A percentile compares a stretch with the other conserved stretches of the same genome.
These are phyloP conservation scores for Drosophila melanica DNA, from an alignment of 1,140 invertebrate genomes.

Conservation along the genomic window DNA sequence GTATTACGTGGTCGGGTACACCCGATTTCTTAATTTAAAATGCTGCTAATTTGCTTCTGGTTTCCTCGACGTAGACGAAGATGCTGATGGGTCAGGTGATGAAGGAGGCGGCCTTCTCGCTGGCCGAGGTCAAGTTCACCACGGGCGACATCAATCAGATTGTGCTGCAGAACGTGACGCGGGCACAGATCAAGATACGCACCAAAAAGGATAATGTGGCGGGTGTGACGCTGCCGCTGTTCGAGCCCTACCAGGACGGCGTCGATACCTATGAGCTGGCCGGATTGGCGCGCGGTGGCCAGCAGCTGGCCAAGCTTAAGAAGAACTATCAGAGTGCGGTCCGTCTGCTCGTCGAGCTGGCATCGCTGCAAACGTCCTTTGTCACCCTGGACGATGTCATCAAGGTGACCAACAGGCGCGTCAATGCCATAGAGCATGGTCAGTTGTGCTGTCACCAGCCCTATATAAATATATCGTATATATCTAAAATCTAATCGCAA, in stretches of 20 bases:
- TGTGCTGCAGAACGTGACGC: conserved; percentile 99
- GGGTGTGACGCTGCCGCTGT: conserved; percentile 97
- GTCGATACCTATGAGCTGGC: conserved; percentile 96
- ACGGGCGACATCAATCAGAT: conserved; percentile 99
- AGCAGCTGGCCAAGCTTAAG: conserved; percentile 97
- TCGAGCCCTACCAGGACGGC: conserved; percentile 98
- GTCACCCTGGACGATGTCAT: conserved; percentile 98
- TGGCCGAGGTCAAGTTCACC: conserved; percentile 99
- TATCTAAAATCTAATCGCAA: background rate
- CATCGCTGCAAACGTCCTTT: conserved; percentile 98
- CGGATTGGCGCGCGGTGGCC: conserved; percentile 96
- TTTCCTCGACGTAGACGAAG: conserved; percentile 87
- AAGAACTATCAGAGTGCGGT: conserved; percentile 97
- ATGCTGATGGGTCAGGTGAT: conserved; percentile 99
- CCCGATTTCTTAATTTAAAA: background rate
- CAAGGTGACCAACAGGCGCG: conserved; percentile 98
- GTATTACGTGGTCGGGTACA: too few species aligned
- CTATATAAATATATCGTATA: background rate
- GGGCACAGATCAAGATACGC: conserved; percentile 99
- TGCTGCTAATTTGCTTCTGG: too few species aligned
- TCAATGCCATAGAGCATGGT: conserved; percentile 99
- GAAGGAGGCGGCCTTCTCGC: conserved; percentile 99
- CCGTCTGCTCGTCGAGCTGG: conserved; percentile 95
- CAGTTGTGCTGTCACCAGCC: conserved; percentile 63
- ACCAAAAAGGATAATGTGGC: conserved; percentile 99